Evolutionary conservation across 2,888 invertebrate genomes (phyloP).

Genomic region (Selenia dentaria): DNA sequence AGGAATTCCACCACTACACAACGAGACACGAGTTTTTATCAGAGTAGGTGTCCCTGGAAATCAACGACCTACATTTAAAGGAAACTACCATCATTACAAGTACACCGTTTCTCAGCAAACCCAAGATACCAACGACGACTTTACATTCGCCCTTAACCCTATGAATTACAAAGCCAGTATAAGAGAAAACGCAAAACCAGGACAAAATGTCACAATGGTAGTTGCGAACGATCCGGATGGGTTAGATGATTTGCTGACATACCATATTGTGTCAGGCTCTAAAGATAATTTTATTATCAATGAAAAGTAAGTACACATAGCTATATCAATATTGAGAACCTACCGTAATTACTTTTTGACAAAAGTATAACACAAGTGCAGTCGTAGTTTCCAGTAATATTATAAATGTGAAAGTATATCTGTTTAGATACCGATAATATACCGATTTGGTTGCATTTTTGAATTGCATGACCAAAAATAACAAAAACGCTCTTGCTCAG

Average conservation of each 20-base stretch:
- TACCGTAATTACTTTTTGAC: background rate
- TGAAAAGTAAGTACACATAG: slow-evolving; percentile 82
- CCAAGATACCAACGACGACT: slow-evolving; percentile 63
- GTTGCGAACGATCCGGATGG: slow-evolving; percentile 92
- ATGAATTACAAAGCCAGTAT: slow-evolving; percentile 89
- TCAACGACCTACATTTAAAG: slow-evolving; percentile 91
- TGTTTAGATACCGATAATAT: no score
- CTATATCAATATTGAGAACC: no score
- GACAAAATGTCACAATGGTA: slow-evolving; percentile 88
- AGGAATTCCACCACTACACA: slow-evolving; percentile 86
- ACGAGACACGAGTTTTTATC: slow-evolving; percentile 87
- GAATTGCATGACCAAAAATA: no score
- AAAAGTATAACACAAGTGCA: no score
- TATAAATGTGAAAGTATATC: no score
- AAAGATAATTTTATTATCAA: slow-evolving; percentile 92
- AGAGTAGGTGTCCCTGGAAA: slow-evolving; percentile 93
- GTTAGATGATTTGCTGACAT: slow-evolving; percentile 87
- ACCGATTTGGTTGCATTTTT: no score
- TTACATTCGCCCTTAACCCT: slow-evolving; percentile 85
- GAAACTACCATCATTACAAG: slow-evolving; percentile 86
- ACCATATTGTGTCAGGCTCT: slow-evolving; percentile 89
- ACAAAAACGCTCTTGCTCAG: no score
- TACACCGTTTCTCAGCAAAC: slow-evolving; percentile 62
- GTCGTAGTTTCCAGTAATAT: no score
- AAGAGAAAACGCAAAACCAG: slow-evolving; percentile 88